Evolutionary conservation across 2,113 vertebrate species (phyloP), one percentile per base, ranked within the genome.

Genomic region (Noturus placidus): DNA sequence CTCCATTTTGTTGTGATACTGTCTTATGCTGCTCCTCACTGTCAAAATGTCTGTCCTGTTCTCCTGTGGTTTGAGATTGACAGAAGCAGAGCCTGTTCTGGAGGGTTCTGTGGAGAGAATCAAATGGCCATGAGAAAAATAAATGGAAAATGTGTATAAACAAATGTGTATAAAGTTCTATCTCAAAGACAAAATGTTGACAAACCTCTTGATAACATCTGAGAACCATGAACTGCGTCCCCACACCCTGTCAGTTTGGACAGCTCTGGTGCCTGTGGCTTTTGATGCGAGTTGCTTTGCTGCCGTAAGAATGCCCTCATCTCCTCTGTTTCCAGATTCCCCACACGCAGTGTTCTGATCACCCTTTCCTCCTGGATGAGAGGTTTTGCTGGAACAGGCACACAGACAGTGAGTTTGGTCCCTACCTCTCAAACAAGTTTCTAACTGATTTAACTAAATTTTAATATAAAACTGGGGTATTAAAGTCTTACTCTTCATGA

Each of bases 191-290:
- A 35, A 2, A 38, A 61, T 65, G 5, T 38, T 13, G 46, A 67
- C 87, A 85, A 87, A 88, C 85, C 85, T 90, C 9, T 54, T 63
- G 56, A 86, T 50, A 54, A 67, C 20, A 38, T 22, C 9, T n/a
- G 42, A 22, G 42, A 30, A 42, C 20, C 42, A 63, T 38, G 5
- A n/a, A 19, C 19, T 78, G 2, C 11, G 46, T 27, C 52, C 78
- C 72, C 61, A n/a, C 19, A 33, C 13, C 17, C 67, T 35, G 33
- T 86, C 20, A 38, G 33, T 87, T 70, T 78, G 38, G n/a, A 4
- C 3, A 2, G 57, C n/a, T 88, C 25, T 67, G 19, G 2, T 25
- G 35, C 52, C 35, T 22, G 15, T 30, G 27, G 22, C 27, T 67
- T 80, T 42, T 87, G 9, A 15, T 50, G 72, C 65, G 61, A 50